These are phyloP conservation scores for Notamacropus eugenii DNA, from an alignment of 2,797 vertebrate genomes.

Conservation along the genomic window DNA sequence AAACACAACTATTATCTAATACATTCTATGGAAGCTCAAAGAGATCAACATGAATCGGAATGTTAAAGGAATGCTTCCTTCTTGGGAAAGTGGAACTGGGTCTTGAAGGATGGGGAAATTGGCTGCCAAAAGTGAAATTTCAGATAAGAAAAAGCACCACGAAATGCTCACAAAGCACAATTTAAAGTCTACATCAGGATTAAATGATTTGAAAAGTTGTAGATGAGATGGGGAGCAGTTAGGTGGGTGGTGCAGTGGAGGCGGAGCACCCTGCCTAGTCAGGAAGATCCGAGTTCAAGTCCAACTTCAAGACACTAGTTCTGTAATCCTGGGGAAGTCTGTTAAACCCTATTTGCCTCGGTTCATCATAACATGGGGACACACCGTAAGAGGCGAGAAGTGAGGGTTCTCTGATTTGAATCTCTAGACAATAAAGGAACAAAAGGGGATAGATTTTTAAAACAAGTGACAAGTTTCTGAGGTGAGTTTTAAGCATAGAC, in stretches of 20 bases:
- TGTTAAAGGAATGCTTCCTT: neutral
- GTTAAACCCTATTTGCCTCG: neutral
- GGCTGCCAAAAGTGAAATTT: neutral
- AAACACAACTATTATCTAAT: neutral
- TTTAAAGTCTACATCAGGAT: neutral
- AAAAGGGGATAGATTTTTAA: neutral
- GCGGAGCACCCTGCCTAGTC: neutral
- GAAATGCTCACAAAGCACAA: neutral
- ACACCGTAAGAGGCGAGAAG: neutral
- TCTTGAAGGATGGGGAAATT: neutral
- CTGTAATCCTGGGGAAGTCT: neutral
- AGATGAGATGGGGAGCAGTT: neutral
- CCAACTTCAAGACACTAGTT: neutral
- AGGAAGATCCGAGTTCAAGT: neutral
- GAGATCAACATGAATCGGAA: neutral
- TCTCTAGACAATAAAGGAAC: neutral
- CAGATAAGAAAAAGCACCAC: neutral
- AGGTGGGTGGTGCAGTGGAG: neutral
- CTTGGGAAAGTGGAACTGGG: neutral
- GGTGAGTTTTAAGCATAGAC: neutral
- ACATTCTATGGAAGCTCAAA: neutral
- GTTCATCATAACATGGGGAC: neutral
- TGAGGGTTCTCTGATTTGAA: neutral
- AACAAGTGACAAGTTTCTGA: neutral
- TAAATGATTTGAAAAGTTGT: neutral